phyloP scores from a whole-genome alignment of 2,888 invertebrate genomes.

The Elgonia sp. region DNA sequence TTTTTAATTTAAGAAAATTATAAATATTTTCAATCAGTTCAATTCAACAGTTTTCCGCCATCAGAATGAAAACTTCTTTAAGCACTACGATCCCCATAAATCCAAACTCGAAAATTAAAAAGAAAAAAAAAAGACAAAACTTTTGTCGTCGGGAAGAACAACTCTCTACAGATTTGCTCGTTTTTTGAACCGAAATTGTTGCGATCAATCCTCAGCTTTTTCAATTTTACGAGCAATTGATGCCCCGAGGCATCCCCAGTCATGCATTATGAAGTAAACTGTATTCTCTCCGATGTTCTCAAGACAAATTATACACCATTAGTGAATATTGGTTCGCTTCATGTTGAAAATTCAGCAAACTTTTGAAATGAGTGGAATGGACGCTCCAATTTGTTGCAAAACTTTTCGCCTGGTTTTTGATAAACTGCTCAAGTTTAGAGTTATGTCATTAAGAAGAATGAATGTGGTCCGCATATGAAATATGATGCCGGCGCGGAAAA shows the following conservation, averaged over 20 bases:
- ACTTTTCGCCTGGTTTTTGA: conserved; percentile 69
- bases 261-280: conserved; percentile 67
- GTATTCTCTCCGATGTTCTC: conserved; percentile 41
- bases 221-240: conserved; percentile 60
- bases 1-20: too few species aligned
- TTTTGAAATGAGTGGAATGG: conserved; percentile 51
- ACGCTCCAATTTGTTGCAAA: conserved; percentile 65
- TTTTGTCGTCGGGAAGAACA: too few species aligned
- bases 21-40: too few species aligned
- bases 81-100: too few species aligned
- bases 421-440: conserved; percentile 71
- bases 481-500: conserved; percentile 44
- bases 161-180: too few species aligned
- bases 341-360: conserved; percentile 61
- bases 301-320: conserved; percentile 64
- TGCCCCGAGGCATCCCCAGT: conserved; percentile 19
- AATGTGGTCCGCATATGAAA: conserved; percentile 71
- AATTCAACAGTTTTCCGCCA: too few species aligned
- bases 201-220: conserved; percentile 50
- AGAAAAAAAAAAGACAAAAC: too few species aligned
- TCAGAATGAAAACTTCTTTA: too few species aligned
- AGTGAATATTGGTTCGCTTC: conserved; percentile 60
- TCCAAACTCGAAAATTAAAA: too few species aligned
- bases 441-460: conserved; percentile 73
- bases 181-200: conserved; percentile 4